Conservation (phyloP, 2,797 vertebrate genomes). For the Kryptopterus vitreolus region DNA sequence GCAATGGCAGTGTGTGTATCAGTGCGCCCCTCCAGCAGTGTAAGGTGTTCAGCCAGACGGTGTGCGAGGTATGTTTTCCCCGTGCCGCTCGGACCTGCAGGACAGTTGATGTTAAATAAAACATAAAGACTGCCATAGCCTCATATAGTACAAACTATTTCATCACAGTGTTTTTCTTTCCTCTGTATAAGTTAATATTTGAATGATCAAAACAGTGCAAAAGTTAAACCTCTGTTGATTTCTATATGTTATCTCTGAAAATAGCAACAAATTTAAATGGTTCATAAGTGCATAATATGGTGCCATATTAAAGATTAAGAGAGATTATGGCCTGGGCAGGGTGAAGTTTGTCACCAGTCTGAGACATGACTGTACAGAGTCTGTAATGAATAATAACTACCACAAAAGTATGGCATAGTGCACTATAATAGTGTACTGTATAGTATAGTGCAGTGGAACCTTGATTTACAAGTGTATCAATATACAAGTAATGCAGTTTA, state of each 20-base stretch:
- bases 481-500: too few relatives aligned
- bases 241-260: background rate
- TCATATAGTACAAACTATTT: background rate
- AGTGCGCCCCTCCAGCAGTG: slow-evolving; percentile 82
- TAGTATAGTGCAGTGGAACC: too few relatives aligned
- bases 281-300: background rate
- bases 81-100: slow-evolving; percentile 84
- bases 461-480: too few relatives aligned
- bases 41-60: slow-evolving; percentile 85
- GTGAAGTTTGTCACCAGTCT: background rate
- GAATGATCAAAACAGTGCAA: background rate
- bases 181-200: background rate
- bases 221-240: background rate
- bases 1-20: slow-evolving; percentile 81
- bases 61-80: slow-evolving; percentile 94
- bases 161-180: background rate
- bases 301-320: background rate
- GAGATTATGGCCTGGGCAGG: too few relatives aligned
- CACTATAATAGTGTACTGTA: too few relatives aligned
- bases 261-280: background rate
- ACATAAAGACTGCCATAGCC: background rate
- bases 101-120: background rate
- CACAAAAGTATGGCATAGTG: background rate
- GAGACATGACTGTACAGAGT: background rate
- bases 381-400: background rate